These are phyloP conservation scores for Dryococelus australis DNA, from an alignment of 2,888 invertebrate genomes.

Conservation along the genomic window DNA sequence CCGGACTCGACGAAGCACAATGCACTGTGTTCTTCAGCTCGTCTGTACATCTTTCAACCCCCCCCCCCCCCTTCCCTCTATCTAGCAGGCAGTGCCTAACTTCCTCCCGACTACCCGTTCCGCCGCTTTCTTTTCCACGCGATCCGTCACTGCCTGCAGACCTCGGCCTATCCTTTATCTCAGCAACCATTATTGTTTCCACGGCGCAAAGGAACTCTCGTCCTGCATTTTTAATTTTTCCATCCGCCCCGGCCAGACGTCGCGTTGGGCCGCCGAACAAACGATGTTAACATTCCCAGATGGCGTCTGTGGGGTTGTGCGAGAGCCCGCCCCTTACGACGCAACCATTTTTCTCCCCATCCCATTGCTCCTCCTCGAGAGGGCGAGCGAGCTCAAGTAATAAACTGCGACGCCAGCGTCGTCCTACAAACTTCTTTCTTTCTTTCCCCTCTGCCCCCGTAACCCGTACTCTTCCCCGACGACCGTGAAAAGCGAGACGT, in stretches of 20 bases:
- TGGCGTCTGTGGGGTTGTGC: not conserved
- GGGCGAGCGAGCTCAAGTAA: not conserved
- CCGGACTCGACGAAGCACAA: too few relatives aligned
- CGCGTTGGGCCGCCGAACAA: not conserved
- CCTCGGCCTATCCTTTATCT: not conserved
- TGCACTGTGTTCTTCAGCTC: not conserved
- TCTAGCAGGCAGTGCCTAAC: too few relatives aligned
- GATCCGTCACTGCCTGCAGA: not conserved
- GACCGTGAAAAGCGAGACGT: too few relatives aligned
- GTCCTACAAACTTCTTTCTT: too few relatives aligned
- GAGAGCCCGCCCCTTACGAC: too few relatives aligned
- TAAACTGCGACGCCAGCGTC: not conserved
- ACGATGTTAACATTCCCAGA: constrained; percentile 25
- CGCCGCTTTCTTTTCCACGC: not conserved
- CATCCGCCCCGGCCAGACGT: not conserved
- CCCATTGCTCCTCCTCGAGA: too few relatives aligned
- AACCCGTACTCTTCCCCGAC: too few relatives aligned
- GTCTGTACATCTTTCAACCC: not conserved
- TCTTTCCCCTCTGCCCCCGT: too few relatives aligned
- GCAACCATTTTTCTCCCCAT: too few relatives aligned
- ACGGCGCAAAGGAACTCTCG: not conserved
- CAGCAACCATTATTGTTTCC: not conserved
- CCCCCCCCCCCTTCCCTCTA: not conserved
- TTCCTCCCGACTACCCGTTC: not conserved
- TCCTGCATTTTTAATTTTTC: constrained; percentile 26